phyloP scores from a whole-genome alignment of 92 coral and sea anemone genomes.

The Heliopora coerulea region DNA sequence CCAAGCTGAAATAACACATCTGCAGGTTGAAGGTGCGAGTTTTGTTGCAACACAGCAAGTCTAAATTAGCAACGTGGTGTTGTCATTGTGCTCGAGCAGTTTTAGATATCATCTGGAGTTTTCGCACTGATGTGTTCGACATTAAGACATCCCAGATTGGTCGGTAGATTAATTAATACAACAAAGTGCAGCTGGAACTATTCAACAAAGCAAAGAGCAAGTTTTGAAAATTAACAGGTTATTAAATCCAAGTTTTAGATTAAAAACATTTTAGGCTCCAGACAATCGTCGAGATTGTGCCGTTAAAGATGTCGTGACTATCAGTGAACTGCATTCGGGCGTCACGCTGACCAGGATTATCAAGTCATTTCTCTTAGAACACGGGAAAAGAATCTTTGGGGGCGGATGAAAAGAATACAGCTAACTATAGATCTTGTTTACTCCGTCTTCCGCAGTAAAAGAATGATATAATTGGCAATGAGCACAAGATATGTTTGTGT shows the following conservation, averaged over 20 bases:
- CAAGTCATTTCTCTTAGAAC: no score
- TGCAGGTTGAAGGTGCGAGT: not conserved
- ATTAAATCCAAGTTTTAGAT: not conserved
- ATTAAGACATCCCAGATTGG: not conserved
- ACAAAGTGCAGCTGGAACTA: constrained; percentile 14
- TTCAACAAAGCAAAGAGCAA: constrained; percentile 3
- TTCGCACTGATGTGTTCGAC: not conserved
- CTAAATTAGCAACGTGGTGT: not conserved
- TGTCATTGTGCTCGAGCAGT: constrained; percentile 3
- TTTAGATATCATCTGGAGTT: not conserved
- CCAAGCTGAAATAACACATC: not conserved
- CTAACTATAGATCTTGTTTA: no score
- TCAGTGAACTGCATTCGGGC: no score
- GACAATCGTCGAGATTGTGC: no score
- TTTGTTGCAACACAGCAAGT: constrained; percentile 23
- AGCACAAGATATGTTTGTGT: no score
- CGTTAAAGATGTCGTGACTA: no score
- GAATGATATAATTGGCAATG: no score
- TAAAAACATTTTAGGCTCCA: no score
- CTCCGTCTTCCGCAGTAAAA: no score
- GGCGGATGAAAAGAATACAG: no score
- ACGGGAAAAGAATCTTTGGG: no score
- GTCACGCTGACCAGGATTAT: no score
- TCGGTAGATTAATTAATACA: constrained; percentile 12
- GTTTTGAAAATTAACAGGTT: not conserved